Conservation (phyloP, 2,888 invertebrate species). For the Phengaris alcon region DNA sequence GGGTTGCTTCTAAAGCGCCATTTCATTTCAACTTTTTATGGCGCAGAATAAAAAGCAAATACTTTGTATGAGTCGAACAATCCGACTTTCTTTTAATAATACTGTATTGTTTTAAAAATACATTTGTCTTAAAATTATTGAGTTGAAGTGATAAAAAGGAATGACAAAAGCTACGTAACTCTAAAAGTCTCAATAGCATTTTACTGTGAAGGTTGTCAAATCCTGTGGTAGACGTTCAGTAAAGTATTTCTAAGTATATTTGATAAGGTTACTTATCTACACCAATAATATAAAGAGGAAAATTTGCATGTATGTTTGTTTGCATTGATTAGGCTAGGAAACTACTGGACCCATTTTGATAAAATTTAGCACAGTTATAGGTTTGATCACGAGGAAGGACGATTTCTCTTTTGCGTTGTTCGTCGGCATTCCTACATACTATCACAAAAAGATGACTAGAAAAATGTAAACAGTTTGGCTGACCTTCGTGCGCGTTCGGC, state of each 20-base stretch:
- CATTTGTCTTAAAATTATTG: background rate
- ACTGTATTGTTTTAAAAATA: constrained; percentile 8
- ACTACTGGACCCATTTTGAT: no score
- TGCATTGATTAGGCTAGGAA: no score
- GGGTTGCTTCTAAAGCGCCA: constrained; percentile 15
- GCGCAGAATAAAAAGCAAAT: background rate
- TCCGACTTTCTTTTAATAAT: background rate
- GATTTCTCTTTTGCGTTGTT: background rate
- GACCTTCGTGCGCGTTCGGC: constrained; percentile 39
- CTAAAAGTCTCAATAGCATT: no score
- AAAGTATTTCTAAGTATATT: no score
- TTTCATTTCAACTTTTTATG: constrained; percentile 16
- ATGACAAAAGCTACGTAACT: no score
- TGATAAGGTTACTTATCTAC: background rate
- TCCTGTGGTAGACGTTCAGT: no score
- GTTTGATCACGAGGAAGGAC: no score
- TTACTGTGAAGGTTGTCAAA: no score
- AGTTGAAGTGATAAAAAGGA: no score
- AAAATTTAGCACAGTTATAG: no score
- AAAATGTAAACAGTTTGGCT: constrained; percentile 6
- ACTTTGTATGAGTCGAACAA: background rate
- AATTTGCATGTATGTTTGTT: no score
- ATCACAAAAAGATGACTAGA: background rate
- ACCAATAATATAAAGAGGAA: no score
- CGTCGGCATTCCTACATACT: background rate